These are phyloP conservation scores for Yponomeuta sedellus DNA, from an alignment of 2,888 invertebrate species.

Conservation along the genomic window DNA sequence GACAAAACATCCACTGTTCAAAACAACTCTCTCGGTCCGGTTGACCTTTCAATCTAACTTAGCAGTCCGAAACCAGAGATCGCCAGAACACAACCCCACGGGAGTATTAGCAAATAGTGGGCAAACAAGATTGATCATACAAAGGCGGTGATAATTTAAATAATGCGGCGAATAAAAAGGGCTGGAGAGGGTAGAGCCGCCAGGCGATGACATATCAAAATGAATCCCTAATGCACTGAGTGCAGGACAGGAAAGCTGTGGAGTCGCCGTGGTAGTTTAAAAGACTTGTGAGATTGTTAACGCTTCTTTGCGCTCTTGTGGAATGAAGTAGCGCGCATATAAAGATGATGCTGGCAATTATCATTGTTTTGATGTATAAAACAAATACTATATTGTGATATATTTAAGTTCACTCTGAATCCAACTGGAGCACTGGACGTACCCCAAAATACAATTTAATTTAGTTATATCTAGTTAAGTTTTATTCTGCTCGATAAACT, in stretches of 20 bases:
- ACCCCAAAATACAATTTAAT: too few species aligned
- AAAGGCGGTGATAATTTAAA: slow-evolving; percentile 54
- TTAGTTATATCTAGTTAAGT: too few species aligned
- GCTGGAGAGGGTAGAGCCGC: slow-evolving; percentile 43
- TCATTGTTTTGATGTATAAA: too few species aligned
- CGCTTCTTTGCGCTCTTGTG: too few species aligned
- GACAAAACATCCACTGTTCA: neutral
- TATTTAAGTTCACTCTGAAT: too few species aligned
- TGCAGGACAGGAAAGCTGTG: slow-evolving; percentile 2
- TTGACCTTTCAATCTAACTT: neutral
- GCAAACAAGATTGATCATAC: slow-evolving; percentile 22
- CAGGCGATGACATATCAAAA: slow-evolving; percentile 67
- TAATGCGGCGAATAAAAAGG: slow-evolving; percentile 50
- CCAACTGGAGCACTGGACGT: too few species aligned
- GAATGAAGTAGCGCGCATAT: too few species aligned
- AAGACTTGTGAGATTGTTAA: too few species aligned
- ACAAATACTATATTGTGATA: too few species aligned
- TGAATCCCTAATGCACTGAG: slow-evolving; percentile 59
- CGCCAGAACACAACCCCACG: neutral
- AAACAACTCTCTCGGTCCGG: neutral
- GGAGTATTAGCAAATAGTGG: slow-evolving; percentile 10
- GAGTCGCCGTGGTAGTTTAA: slow-evolving; percentile 5
- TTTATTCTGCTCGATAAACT: too few species aligned
- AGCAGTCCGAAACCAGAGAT: neutral
- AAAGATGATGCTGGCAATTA: too few species aligned